Percentiles rank a stretch among this genome's conserved stretches.
phyloP scores from a whole-genome alignment of 2,113 vertebrate genomes.

The Rhinolophus sinicus region DNA sequence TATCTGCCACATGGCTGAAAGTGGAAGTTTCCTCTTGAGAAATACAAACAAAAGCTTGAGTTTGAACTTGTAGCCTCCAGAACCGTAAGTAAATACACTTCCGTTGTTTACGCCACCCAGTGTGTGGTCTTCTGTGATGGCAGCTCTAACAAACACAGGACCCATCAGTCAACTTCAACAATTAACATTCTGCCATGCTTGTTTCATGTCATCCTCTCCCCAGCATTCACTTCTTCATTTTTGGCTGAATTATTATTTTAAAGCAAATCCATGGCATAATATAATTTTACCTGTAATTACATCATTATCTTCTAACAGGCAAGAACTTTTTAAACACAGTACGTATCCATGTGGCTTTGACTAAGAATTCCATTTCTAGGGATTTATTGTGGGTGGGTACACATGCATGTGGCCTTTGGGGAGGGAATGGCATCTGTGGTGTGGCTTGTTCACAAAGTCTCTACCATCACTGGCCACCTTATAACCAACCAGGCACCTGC shows the following conservation, averaged over 20 bases:
- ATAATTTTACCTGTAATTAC: not conserved
- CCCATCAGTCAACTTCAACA: not conserved
- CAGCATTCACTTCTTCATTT: not conserved
- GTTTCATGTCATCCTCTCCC: not conserved
- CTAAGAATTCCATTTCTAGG: not conserved
- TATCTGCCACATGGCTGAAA: not conserved
- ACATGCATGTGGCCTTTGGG: not conserved
- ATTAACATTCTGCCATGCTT: not conserved
- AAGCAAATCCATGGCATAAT: not conserved
- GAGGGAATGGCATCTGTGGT: not conserved
- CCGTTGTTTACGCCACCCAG: not conserved
- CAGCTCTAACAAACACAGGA: not conserved
- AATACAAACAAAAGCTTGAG: not conserved
- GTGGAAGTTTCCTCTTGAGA: not conserved
- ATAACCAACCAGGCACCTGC: not conserved
- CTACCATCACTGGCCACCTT: not conserved
- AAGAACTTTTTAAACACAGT: not conserved
- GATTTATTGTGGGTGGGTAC: not conserved
- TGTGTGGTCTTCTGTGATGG: not conserved
- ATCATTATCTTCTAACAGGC: not conserved
- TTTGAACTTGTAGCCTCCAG: not conserved
- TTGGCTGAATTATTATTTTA: not conserved
- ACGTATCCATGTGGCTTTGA: not conserved
- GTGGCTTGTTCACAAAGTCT: not conserved
- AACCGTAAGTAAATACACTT: not conserved